phyloP scores from a whole-genome alignment of 2,113 vertebrate genomes.

The Poeciliopsis prolifica region DNA sequence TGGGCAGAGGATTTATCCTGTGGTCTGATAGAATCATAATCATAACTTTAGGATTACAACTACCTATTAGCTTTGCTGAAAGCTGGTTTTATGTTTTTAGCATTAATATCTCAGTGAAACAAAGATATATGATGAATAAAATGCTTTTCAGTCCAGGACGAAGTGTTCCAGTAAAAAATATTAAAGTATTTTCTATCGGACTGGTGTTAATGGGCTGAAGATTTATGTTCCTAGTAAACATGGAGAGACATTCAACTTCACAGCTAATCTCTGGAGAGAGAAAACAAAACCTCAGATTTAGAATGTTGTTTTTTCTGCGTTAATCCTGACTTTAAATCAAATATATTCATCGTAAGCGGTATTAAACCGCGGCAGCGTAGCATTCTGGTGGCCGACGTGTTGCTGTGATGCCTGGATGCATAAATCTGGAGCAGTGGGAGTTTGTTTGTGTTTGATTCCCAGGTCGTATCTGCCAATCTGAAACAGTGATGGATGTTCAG shows the following conservation, averaged over 20 bases:
- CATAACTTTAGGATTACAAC: neutral
- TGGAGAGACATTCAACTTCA: too few species aligned
- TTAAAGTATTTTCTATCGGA: neutral
- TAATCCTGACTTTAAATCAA: too few species aligned
- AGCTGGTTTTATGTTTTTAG: too few species aligned
- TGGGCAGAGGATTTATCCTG: neutral
- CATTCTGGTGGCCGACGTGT: neutral
- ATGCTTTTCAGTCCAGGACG: neutral
- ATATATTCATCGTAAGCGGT: too few species aligned
- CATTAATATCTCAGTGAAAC: neutral
- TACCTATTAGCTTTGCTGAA: neutral
- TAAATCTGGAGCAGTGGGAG: neutral
- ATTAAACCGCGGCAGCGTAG: neutral
- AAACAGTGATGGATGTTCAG: conserved; percentile 13
- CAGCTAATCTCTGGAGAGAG: too few species aligned
- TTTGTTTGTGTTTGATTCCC: neutral
- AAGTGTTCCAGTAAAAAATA: too few species aligned
- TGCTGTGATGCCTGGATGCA: neutral
- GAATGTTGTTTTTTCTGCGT: neutral
- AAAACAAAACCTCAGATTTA: neutral
- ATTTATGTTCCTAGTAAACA: neutral
- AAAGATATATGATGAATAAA: neutral
- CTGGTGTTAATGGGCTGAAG: neutral
- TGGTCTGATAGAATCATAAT: neutral
- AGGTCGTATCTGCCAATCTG: neutral